A percentile compares a stretch with the other conserved stretches of the same genome.
phyloP scores from a whole-genome alignment of 1,140 invertebrate genomes.

The Acromyrmex charruanus region DNA sequence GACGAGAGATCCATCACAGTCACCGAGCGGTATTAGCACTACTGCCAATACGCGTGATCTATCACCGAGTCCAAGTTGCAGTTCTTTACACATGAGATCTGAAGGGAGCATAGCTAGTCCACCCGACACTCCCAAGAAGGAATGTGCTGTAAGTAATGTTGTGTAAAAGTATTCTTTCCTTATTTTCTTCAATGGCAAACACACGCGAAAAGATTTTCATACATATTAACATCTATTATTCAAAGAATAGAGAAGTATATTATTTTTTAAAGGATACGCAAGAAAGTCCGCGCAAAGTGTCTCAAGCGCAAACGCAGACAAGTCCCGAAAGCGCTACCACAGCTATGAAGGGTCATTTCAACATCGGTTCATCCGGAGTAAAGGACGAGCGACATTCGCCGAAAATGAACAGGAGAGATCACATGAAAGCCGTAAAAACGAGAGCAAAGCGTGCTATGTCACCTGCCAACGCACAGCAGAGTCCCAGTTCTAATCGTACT shows the following conservation, averaged over 20 bases:
- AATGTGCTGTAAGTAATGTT: conserved; percentile 78
- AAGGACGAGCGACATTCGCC: conserved; percentile 89
- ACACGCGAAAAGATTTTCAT: background rate
- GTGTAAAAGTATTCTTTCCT: conserved; percentile 13
- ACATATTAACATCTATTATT: background rate
- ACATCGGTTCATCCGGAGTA: conserved; percentile 87
- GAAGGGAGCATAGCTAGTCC: conserved; percentile 86
- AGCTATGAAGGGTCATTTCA: conserved; percentile 88
- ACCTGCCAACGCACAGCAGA: conserved; percentile 86
- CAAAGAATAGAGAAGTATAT: background rate
- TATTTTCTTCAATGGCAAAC: background rate
- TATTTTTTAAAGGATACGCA: conserved; percentile 81
- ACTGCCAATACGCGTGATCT: conserved; percentile 88
- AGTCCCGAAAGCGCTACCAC: conserved; percentile 89
- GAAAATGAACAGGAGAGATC: conserved; percentile 89
- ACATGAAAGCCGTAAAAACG: conserved; percentile 84
- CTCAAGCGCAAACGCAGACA: conserved; percentile 92
- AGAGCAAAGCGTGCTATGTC: conserved; percentile 89
- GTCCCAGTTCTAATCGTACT: conserved; percentile 78
- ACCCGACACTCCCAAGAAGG: conserved; percentile 86
- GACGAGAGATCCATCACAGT: conserved; percentile 88
- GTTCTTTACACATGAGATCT: conserved; percentile 87
- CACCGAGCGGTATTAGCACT: conserved; percentile 85
- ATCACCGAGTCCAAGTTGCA: conserved; percentile 88
- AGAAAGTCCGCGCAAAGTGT: conserved; percentile 86